A percentile compares a stretch with the other conserved stretches of the same genome.
These are phyloP conservation scores for Hermodice carunculata DNA, from an alignment of 2,888 invertebrate genomes.

Conservation along the genomic window DNA sequence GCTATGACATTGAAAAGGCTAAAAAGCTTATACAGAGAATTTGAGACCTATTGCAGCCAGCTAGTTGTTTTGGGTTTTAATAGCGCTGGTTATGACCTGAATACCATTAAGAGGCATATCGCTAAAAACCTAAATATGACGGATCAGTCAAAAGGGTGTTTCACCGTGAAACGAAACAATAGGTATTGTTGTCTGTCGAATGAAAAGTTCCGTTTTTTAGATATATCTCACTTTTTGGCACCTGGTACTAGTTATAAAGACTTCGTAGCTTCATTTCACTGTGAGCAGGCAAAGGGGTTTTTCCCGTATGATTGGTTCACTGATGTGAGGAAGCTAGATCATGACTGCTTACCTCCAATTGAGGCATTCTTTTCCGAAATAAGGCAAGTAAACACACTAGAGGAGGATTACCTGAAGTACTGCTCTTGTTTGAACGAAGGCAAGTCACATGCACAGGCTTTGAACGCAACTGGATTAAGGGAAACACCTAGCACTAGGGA, in stretches of 20 bases:
- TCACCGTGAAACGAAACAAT: neutral
- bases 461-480: neutral
- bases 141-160: no score
- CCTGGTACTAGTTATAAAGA: neutral
- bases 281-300: neutral
- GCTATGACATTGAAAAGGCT: no score
- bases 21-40: no score
- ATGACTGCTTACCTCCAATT: neutral
- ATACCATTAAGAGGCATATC: no score
- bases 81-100: no score
- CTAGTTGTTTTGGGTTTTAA: no score
- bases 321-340: neutral
- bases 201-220: neutral
- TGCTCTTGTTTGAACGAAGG: no score
- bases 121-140: no score
- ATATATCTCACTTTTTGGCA: neutral
- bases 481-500: neutral
- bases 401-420: neutral
- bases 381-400: neutral
- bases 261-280: slow-evolving; percentile 2
- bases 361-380: slow-evolving; percentile 5
- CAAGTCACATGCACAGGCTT: no score
- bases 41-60: no score
- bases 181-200: neutral
- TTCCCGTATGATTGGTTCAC: slow-evolving; percentile 13